These are phyloP conservation scores for Oxystoma pomonae DNA, from an alignment of 2,888 invertebrate species.

Conservation along the genomic window DNA sequence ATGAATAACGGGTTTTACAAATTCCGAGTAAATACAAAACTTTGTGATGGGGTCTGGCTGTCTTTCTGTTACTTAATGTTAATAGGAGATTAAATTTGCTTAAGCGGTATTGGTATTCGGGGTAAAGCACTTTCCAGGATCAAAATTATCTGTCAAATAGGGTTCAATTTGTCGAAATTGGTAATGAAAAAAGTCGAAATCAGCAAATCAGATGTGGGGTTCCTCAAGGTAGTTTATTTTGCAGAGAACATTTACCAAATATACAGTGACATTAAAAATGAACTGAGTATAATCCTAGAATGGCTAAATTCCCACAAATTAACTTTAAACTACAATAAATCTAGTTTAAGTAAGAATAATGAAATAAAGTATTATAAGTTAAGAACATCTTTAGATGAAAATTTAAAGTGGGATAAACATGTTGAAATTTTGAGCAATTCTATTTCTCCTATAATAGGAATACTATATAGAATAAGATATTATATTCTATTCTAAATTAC, in stretches of 20 bases:
- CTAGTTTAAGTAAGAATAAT: neutral
- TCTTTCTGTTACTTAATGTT: too few relatives aligned
- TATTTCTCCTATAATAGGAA: neutral
- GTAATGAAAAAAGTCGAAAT: neutral
- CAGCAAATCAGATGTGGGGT: neutral
- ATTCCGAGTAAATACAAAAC: too few relatives aligned
- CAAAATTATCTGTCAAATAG: neutral
- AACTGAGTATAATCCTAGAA: too few relatives aligned
- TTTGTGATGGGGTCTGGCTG: too few relatives aligned
- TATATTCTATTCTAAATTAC: neutral
- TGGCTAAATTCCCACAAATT: neutral
- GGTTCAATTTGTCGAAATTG: neutral
- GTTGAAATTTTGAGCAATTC: neutral
- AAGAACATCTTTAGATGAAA: neutral
- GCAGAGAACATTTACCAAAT: neutral
- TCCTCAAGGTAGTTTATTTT: neutral
- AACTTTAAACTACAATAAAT: neutral
- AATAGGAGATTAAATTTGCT: too few relatives aligned
- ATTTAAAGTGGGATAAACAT: too few relatives aligned
- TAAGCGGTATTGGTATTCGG: too few relatives aligned
- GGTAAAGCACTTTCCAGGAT: neutral
- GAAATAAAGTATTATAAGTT: neutral
- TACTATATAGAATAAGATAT: neutral
- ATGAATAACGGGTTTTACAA: too few relatives aligned
- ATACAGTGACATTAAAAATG: neutral